phyloP scores from a whole-genome alignment of 2,797 vertebrate species.

The Hybognathus amarus region DNA sequence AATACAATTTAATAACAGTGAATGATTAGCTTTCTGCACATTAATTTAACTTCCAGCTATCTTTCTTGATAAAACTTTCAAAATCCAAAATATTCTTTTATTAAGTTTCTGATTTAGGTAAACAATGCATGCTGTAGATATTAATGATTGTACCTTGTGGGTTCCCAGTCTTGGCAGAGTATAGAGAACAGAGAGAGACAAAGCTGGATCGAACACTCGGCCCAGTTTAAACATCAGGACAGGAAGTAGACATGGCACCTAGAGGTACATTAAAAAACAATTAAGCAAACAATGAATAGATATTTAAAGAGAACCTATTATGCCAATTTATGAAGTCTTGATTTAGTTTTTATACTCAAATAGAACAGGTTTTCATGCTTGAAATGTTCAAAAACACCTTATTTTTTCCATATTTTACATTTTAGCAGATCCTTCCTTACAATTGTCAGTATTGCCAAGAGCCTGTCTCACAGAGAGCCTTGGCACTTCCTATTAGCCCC shows the following conservation, averaged over 20 bases:
- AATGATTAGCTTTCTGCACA: neutral
- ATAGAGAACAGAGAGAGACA: slow-evolving; percentile 83
- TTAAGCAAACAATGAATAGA: neutral
- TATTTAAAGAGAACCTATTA: neutral
- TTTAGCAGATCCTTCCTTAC: neutral
- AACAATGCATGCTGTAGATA: neutral
- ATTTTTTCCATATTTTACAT: neutral
- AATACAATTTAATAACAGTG: neutral
- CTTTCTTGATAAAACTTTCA: slow-evolving; percentile 2
- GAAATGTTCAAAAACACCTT: neutral
- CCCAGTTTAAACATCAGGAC: slow-evolving; percentile 90
- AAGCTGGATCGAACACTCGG: slow-evolving; percentile 78
- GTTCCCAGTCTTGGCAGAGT: slow-evolving; percentile 88
- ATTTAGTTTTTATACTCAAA: neutral
- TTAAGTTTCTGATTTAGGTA: slow-evolving; percentile 3
- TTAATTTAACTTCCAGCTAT: neutral
- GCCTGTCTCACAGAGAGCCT: too few relatives aligned
- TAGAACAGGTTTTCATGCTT: neutral
- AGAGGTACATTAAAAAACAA: slow-evolving; percentile 47
- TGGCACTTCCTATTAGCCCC: too few relatives aligned
- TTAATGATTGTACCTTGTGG: slow-evolving; percentile 83
- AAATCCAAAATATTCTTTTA: neutral
- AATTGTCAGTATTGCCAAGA: too few relatives aligned
- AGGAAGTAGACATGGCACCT: slow-evolving; percentile 89
- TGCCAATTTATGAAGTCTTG: neutral